phyloP scores from a whole-genome alignment of 2,113 vertebrate genomes.

The Lichenostomus cassidix region DNA sequence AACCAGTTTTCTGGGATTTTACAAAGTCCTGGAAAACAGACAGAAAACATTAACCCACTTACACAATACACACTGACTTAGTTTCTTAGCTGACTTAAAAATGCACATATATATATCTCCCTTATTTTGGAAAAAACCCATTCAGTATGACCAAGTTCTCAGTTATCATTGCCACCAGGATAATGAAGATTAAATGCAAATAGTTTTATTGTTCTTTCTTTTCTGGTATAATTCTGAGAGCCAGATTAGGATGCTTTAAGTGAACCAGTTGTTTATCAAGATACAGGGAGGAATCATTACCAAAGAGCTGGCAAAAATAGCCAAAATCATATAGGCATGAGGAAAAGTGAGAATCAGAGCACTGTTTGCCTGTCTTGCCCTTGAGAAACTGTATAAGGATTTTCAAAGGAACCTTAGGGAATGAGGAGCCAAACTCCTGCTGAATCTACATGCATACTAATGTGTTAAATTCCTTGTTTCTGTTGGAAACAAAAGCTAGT shows the following conservation, averaged over 20 bases:
- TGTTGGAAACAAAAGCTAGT: not conserved
- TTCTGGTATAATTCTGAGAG: not conserved
- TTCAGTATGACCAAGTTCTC: not conserved
- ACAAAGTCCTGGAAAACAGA: not conserved
- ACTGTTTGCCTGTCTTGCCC: not conserved
- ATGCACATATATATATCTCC: not conserved
- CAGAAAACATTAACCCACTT: not conserved
- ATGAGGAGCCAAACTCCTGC: not conserved
- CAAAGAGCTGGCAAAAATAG: not conserved
- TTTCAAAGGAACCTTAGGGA: not conserved
- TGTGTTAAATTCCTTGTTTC: not conserved
- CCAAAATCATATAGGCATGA: not conserved
- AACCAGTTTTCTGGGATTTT: slow-evolving; percentile 15
- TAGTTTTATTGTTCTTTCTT: not conserved
- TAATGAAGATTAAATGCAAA: not conserved
- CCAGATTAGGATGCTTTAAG: not conserved
- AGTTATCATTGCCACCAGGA: not conserved
- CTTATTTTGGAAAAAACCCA: not conserved
- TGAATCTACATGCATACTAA: not conserved
- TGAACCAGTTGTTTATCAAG: not conserved
- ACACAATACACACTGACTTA: not conserved
- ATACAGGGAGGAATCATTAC: not conserved
- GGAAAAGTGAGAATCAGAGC: not conserved
- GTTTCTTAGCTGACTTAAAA: not conserved
- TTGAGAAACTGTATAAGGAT: not conserved